phyloP scores from a whole-genome alignment of 2,113 vertebrate genomes.

The Austrofundulus limnaeus region DNA sequence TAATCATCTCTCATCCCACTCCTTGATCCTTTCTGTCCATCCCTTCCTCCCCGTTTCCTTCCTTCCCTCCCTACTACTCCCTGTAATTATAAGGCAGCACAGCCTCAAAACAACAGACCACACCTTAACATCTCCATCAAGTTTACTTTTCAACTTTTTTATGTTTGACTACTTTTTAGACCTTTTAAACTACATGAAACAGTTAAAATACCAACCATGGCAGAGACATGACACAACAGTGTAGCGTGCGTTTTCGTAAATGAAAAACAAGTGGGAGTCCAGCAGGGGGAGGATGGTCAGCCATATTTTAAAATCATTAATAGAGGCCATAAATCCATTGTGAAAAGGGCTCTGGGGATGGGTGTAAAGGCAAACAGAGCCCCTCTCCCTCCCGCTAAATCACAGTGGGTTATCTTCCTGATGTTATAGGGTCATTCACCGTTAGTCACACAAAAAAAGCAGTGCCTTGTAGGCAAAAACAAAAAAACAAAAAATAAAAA shows the following conservation, averaged over 20 bases:
- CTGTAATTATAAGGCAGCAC: constrained; percentile 54
- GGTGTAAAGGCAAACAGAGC: constrained; percentile 44
- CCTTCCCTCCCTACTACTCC: constrained; percentile 37
- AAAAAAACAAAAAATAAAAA: constrained; percentile 21
- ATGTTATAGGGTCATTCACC: constrained; percentile 41
- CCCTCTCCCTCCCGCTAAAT: constrained; percentile 32
- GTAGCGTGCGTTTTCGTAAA: constrained; percentile 17
- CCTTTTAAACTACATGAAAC: not conserved
- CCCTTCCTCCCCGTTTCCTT: constrained; percentile 45
- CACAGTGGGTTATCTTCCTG: constrained; percentile 34
- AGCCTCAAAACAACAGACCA: constrained; percentile 45
- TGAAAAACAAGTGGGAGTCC: constrained; percentile 7
- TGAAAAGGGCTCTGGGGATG: constrained; percentile 14
- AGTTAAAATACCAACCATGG: constrained; percentile 3
- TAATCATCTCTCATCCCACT: constrained; percentile 59
- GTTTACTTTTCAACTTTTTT: constrained; percentile 11
- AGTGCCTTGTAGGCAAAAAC: not conserved
- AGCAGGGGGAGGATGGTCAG: constrained; percentile 16
- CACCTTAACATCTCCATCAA: constrained; percentile 33
- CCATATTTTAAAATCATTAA: constrained; percentile 48
- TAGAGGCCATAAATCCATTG: constrained; percentile 45
- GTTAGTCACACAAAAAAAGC: constrained; percentile 25
- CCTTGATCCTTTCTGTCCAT: constrained; percentile 41
- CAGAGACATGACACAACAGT: not conserved
- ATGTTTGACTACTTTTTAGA: not conserved